Evolutionary conservation across 2,113 vertebrate species (phyloP), one percentile per base, ranked within the genome.

Genomic region (Saguinus imperator): DNA sequence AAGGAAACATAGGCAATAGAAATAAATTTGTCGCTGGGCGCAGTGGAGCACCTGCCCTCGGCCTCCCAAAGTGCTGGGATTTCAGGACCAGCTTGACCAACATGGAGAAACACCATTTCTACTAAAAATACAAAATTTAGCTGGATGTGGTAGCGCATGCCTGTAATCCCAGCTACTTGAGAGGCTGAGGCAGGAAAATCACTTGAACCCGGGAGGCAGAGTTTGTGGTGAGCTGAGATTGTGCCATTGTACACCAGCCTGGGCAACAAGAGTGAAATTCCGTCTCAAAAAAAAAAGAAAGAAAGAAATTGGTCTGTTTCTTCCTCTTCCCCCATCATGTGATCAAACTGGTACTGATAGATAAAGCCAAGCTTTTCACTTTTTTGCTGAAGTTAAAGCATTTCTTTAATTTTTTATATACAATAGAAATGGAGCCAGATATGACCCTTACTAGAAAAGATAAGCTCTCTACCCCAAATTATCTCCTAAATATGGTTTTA

Each of bases 351-450:
- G 12, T 82, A 52, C 14, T 70, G 48, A n/a, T 76, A 85, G 45
- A 80, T 88, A 76, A 86, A 97, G 80, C 25, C 80, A 95, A 87
- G 50, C 55, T 95, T 52, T 76, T 84, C 40, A 82, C 13, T 86
- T 86, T 72, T 23, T 73, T 77, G 27, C 55, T 94, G 37, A 95
- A 81, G 93, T 89, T 81, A 35, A 95, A 92, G 79, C n/a, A 76
- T 87, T 90, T 92, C 40, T 93, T 87, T 77, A 40, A 35, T 79
- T 96, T 96, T 87, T 87, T 70, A 79, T 94, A 48, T 93, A 55
- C 4, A 66, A 50, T 52, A 79, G 25, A 40, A 79, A 77, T 29
- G 84, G 20, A 95, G 27, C 7, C 61, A 94, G 93, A 83, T 89
- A 55, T 61, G 6, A 32, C 58, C 66, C n/a, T 90, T 48, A n/a